Percentiles rank a stretch among this genome's conserved stretches.
Evolutionary conservation across 1,140 invertebrate species (phyloP).

Genomic region (Heliconius himera): DNA sequence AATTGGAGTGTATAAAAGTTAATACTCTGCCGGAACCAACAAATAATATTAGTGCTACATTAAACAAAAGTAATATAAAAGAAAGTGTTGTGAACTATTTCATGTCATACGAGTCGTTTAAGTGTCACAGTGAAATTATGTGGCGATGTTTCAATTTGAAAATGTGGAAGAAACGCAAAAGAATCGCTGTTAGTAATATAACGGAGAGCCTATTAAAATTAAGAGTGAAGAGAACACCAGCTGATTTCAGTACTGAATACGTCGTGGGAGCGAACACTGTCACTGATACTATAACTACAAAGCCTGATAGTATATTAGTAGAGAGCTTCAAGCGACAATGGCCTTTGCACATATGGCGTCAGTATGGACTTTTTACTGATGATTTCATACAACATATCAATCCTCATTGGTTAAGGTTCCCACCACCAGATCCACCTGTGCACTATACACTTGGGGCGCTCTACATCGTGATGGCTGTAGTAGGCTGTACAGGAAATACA

Average conservation of each 20-base stretch:
- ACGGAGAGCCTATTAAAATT: conserved; percentile 2
- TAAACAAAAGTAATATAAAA: conserved; percentile 28
- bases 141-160: conserved; percentile 51
- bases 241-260: conserved; percentile 23
- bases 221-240: conserved; percentile 30
- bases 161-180: conserved; percentile 70
- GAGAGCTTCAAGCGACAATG: conserved; percentile 64
- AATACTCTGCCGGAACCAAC: conserved; percentile 34
- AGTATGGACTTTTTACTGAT: conserved; percentile 79
- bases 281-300: not conserved
- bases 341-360: conserved; percentile 80
- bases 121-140: conserved; percentile 35
- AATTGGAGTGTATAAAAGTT: conserved; percentile 50
- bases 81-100: conserved; percentile 36
- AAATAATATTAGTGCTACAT: conserved; percentile 21
- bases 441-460: conserved; percentile 83
- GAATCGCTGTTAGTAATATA: conserved; percentile 36
- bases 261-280: conserved; percentile 4
- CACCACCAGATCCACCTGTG: conserved; percentile 79
- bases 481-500: conserved; percentile 84
- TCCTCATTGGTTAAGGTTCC: conserved; percentile 85
- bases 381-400: conserved; percentile 84
- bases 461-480: conserved; percentile 83
- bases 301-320: conserved; percentile 33
- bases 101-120: conserved; percentile 24